Base-by-base conservation (phyloP, 2,888 invertebrate genomes). In the Sylvicola cinctus region DNA sequence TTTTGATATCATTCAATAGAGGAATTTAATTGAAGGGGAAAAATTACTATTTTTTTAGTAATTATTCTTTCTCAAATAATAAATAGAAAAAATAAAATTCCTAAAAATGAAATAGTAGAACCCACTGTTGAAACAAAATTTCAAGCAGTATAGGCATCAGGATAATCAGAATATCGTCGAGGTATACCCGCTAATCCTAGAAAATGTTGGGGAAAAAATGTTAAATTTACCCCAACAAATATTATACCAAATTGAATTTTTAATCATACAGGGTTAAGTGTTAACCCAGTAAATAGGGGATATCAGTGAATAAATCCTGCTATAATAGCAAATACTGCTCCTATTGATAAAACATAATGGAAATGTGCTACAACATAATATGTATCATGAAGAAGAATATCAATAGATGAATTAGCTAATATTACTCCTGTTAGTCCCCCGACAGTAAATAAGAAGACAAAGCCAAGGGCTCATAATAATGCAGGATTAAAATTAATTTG, bases 291-390 rank as follows among this genome's bases (percentile, higher is more conserved):
- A 49, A 78, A 66, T 61, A 75, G 46, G 1, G 76, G 70, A 27
- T 67, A 78, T 68, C 77, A 80, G 43, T 74, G 67, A 50, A 70
- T 62, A 54, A 79, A 66, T 44, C 76, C 74, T 26, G 65, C 70
- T 61, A 81, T 68, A 65, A 80, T 75, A 29, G 74, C 70, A 64
- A 78, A 80, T 46, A 80, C 74, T 3, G 78, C 77, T 43, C 77
- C 79, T 60, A 80, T 77, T 3, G 75, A 77, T 48, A 80, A 45
- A 2, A 80, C 79, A 65, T 80, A 80, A 51, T 81, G 79, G 47
- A 81, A 83, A 54, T 81, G 79, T 4, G 75, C 78, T 25, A 80
- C 78, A 33, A 80, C 78, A 66, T 80, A 83, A 52, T 80, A 80
- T n/a, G 78, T 79, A 49, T 81, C 80, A 60, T 81, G 79, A 10